Percentiles rank a stretch among this genome's conserved stretches.
phyloP scores from a whole-genome alignment of 2,888 invertebrate genomes.

The Spilosoma lubricipeda region DNA sequence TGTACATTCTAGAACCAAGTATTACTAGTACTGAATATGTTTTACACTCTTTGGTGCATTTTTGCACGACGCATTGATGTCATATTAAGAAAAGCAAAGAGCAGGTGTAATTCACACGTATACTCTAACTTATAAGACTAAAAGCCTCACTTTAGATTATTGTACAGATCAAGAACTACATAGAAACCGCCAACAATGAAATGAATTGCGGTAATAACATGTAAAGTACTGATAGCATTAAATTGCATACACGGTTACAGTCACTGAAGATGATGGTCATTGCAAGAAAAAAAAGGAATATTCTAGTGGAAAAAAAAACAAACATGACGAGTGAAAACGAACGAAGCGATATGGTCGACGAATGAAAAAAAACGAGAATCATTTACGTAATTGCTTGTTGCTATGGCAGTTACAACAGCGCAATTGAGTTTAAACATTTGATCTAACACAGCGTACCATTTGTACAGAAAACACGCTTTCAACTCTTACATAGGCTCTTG shows the following conservation, averaged over 20 bases:
- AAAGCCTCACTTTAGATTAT: slow-evolving; percentile 32
- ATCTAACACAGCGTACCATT: slow-evolving; percentile 51
- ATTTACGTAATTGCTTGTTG: slow-evolving; percentile 61
- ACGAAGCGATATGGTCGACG: slow-evolving; percentile 51
- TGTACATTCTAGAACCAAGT: slow-evolving; percentile 11
- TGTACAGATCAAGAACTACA: slow-evolving; percentile 6
- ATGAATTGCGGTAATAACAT: slow-evolving; percentile 42
- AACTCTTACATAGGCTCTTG: slow-evolving; percentile 27
- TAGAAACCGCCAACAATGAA: slow-evolving; percentile 27
- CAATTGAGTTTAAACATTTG: slow-evolving; percentile 52
- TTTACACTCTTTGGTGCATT: slow-evolving; percentile 21
- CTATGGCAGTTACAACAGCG: slow-evolving; percentile 52
- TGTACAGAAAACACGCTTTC: slow-evolving; percentile 45
- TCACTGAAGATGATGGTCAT: slow-evolving; percentile 49
- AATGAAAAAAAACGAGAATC: slow-evolving; percentile 51
- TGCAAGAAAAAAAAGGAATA: slow-evolving; percentile 33
- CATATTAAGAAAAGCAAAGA: slow-evolving; percentile 39
- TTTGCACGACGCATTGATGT: slow-evolving; percentile 28
- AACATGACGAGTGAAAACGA: slow-evolving; percentile 48
- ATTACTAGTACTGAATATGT: slow-evolving; percentile 10
- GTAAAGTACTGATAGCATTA: slow-evolving; percentile 42
- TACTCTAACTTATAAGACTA: slow-evolving; percentile 10
- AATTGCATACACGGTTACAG: slow-evolving; percentile 56
- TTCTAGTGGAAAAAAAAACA: slow-evolving; percentile 39
- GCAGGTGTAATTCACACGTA: slow-evolving; percentile 29